phyloP scores from a whole-genome alignment of 2,888 invertebrate genomes.

The Mesorhabditis sp. region DNA sequence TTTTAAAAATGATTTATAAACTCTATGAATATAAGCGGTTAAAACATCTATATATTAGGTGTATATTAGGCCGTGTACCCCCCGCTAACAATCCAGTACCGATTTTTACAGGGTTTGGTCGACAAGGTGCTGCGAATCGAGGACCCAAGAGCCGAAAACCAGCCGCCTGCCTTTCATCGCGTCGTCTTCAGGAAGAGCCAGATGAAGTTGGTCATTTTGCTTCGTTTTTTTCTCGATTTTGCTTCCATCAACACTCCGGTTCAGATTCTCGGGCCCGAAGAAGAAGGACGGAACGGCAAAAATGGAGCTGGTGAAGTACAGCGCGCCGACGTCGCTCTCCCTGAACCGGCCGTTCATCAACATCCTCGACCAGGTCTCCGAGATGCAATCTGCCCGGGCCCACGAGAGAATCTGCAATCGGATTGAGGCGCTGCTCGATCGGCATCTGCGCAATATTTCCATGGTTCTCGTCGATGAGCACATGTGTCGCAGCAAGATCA shows the following conservation, averaged over 20 bases:
- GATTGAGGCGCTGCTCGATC: slow-evolving; percentile 49
- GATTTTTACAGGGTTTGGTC: too few relatives aligned
- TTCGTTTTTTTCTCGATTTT: not conserved
- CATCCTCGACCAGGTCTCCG: slow-evolving; percentile 54
- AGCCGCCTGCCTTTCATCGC: too few relatives aligned
- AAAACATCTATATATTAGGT: too few relatives aligned
- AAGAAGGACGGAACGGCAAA: slow-evolving; percentile 26
- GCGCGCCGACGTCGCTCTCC: slow-evolving; percentile 45
- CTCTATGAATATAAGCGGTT: too few relatives aligned
- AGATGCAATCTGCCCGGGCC: slow-evolving; percentile 38
- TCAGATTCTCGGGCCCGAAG: slow-evolving; percentile 20
- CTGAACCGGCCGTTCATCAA: slow-evolving; percentile 59
- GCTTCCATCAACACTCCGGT: not conserved
- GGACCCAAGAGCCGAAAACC: too few relatives aligned
- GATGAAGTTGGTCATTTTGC: slow-evolving; percentile 21
- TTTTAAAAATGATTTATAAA: too few relatives aligned
- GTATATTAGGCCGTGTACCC: too few relatives aligned
- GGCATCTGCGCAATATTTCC: slow-evolving; percentile 40
- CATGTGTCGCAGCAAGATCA: slow-evolving; percentile 34
- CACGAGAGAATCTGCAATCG: slow-evolving; percentile 42
- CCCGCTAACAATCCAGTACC: too few relatives aligned
- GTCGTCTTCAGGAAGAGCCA: slow-evolving; percentile 23
- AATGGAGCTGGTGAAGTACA: slow-evolving; percentile 52
- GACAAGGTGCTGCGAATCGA: too few relatives aligned
- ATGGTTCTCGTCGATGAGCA: slow-evolving; percentile 42